phyloP scores from a whole-genome alignment of 1,140 invertebrate species.

The Zaprionus vittiger region DNA sequence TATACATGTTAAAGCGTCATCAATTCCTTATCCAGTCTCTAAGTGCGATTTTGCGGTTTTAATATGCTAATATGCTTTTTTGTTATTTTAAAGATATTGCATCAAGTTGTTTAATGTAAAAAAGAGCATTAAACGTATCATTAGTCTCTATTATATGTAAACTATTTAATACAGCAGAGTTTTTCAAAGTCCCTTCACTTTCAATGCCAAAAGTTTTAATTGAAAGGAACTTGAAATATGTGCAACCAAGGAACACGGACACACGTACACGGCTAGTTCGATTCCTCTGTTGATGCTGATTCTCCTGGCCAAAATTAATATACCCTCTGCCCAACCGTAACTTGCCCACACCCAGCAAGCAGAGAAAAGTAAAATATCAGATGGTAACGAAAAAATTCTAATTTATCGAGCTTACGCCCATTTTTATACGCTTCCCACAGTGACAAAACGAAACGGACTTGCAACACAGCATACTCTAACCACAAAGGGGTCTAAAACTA shows the following conservation, averaged over 20 bases:
- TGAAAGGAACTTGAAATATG: neutral
- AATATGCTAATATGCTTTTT: too few species aligned
- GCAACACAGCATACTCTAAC: constrained; percentile 32
- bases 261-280: too few species aligned
- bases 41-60: too few species aligned
- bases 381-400: constrained; percentile 60
- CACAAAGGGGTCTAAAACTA: constrained; percentile 55
- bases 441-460: constrained; percentile 34
- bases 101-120: neutral
- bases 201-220: neutral
- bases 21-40: too few species aligned
- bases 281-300: too few species aligned
- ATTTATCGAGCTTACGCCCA: constrained; percentile 76
- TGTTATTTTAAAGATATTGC: too few species aligned
- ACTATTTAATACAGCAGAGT: neutral
- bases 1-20: too few species aligned
- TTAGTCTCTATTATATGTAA: neutral
- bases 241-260: neutral
- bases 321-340: neutral
- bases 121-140: neutral
- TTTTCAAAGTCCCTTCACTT: neutral
- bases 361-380: neutral
- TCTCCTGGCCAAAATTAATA: too few species aligned
- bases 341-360: neutral
- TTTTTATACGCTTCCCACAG: constrained; percentile 68